Evolutionary conservation across 2,888 invertebrate species (phyloP).

Genomic region (Pediacus dermestoides): DNA sequence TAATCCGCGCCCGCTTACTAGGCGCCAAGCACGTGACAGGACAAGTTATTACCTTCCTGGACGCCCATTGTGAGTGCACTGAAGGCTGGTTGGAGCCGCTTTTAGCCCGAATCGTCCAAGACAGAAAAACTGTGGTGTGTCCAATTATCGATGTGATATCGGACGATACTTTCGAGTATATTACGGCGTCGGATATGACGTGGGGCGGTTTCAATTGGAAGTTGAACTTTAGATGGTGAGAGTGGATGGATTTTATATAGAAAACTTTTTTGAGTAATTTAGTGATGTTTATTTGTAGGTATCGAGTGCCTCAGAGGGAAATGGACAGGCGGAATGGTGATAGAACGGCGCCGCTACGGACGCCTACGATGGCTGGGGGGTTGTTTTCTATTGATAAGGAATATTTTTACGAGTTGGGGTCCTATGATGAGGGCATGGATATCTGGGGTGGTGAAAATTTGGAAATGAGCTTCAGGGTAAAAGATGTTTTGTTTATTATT

Average conservation of each 20-base stretch:
- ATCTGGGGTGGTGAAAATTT: slow-evolving; percentile 98
- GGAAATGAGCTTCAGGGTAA: slow-evolving; percentile 90
- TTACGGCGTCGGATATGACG: slow-evolving; percentile 97
- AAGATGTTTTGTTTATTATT: slow-evolving; percentile 6
- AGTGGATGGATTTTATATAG: too few relatives aligned
- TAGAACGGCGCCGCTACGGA: slow-evolving; percentile 85
- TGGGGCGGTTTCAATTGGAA: slow-evolving; percentile 99
- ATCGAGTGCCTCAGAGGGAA: slow-evolving; percentile 95
- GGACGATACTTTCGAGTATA: slow-evolving; percentile 98
- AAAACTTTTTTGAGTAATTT: too few relatives aligned
- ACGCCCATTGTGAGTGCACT: slow-evolving; percentile 97
- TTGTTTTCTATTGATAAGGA: slow-evolving; percentile 91
- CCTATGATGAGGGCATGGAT: slow-evolving; percentile 99
- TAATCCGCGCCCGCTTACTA: slow-evolving; percentile 90
- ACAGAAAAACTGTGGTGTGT: slow-evolving; percentile 91
- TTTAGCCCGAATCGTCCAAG: slow-evolving; percentile 84
- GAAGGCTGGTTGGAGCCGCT: slow-evolving; percentile 99
- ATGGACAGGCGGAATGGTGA: slow-evolving; percentile 91
- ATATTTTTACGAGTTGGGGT: slow-evolving; percentile 96
- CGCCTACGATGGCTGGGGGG: slow-evolving; percentile 99
- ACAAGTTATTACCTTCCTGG: slow-evolving; percentile 91
- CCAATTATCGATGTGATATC: slow-evolving; percentile 99
- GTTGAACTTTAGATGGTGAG: slow-evolving; percentile 95
- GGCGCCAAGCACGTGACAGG: slow-evolving; percentile 92
- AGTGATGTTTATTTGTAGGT: slow-evolving; percentile 62